These are phyloP conservation scores for Nemoura dubitans DNA, from an alignment of 2,888 invertebrate species.

Conservation along the genomic window DNA sequence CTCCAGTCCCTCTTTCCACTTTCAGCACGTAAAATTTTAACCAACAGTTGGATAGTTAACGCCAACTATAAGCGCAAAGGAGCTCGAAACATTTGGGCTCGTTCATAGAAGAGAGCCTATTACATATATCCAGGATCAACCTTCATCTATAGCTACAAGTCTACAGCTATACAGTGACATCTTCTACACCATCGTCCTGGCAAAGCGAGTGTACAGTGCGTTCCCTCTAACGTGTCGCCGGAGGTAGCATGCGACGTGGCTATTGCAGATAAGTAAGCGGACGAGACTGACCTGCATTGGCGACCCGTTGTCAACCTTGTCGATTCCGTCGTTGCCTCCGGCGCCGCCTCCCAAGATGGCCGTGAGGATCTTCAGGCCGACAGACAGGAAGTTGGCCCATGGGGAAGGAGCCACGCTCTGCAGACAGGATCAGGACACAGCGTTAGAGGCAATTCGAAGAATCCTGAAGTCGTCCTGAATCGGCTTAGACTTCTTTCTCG, in stretches of 20 bases:
- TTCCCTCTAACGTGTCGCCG: too few relatives aligned
- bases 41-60: too few relatives aligned
- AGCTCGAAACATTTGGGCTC: too few relatives aligned
- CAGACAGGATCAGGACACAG: background rate
- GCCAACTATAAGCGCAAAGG: too few relatives aligned
- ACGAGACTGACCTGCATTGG: slow-evolving; percentile 79
- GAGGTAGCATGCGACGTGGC: background rate
- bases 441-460: background rate
- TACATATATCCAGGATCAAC: too few relatives aligned
- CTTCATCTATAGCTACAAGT: too few relatives aligned
- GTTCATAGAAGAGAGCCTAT: too few relatives aligned
- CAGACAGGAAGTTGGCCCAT: slow-evolving; percentile 87
- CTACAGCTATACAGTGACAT: too few relatives aligned
- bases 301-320: slow-evolving; percentile 88
- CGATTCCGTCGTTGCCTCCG: slow-evolving; percentile 80
- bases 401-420: slow-evolving; percentile 71
- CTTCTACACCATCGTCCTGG: background rate
- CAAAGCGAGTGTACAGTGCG: slow-evolving; percentile 21
- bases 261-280: background rate
- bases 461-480: background rate
- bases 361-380: slow-evolving; percentile 86
- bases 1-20: too few relatives aligned
- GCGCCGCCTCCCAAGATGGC: slow-evolving; percentile 82
- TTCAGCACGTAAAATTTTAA: too few relatives aligned
- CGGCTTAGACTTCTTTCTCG: too few relatives aligned